These are phyloP conservation scores for Agapostemon virescens DNA, from an alignment of 2,888 invertebrate genomes.

Conservation along the genomic window DNA sequence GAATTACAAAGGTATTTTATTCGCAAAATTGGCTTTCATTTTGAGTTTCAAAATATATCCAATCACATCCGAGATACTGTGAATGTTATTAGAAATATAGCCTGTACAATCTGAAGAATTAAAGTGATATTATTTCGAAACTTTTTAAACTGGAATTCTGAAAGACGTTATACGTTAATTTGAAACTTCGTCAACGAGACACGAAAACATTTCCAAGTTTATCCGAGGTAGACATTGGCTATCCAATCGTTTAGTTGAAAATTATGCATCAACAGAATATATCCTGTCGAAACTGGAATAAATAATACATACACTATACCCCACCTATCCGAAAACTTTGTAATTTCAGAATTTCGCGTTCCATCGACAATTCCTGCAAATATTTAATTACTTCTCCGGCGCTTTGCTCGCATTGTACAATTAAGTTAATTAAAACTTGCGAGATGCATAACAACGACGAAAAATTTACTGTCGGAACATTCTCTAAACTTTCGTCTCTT, in stretches of 20 bases:
- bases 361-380: background rate
- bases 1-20: too few relatives aligned
- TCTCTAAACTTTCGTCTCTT: slow-evolving; percentile 2
- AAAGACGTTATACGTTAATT: background rate
- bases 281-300: background rate
- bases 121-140: background rate
- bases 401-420: background rate
- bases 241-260: background rate
- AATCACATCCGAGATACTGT: background rate
- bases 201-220: background rate
- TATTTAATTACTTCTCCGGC: background rate
- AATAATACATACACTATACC: background rate
- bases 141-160: background rate
- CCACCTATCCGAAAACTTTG: background rate
- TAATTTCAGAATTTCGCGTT: background rate
- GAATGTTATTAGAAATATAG: too few relatives aligned
- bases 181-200: too few relatives aligned
- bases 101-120: too few relatives aligned
- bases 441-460: background rate
- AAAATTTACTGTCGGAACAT: background rate
- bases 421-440: slow-evolving; percentile 6
- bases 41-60: background rate
- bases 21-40: too few relatives aligned
- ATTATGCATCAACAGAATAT: background rate
- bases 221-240: background rate